Evolutionary conservation across 2,888 invertebrate species (phyloP).

Genomic region (Torymus aiolomorphi): DNA sequence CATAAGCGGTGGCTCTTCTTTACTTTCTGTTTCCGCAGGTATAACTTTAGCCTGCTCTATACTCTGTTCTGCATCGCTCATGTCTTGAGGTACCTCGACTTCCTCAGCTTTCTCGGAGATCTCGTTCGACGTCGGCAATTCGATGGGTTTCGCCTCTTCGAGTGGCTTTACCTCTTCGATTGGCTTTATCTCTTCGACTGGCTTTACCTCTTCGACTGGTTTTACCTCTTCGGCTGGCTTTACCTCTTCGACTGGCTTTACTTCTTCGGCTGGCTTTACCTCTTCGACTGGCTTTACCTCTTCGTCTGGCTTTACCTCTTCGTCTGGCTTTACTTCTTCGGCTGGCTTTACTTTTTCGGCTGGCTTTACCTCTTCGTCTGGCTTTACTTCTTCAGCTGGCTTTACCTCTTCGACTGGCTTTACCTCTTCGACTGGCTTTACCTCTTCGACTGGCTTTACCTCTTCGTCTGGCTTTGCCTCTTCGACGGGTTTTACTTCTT

Average conservation of each 20-base stretch:
- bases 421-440: not conserved
- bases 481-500: too few relatives aligned
- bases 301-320: conserved; percentile 36
- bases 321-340: too few relatives aligned
- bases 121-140: not conserved
- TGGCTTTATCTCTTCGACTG: not conserved
- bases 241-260: not conserved
- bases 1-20: not conserved
- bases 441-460: conserved; percentile 57
- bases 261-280: not conserved
- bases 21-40: conserved; percentile 7
- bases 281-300: conserved; percentile 59
- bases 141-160: too few relatives aligned
- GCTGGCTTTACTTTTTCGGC: not conserved
- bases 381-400: too few relatives aligned
- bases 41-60: too few relatives aligned
- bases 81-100: conserved; percentile 5
- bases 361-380: not conserved
- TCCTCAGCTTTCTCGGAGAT: not conserved
- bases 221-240: too few relatives aligned
- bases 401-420: not conserved
- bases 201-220: not conserved
- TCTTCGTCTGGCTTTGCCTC: conserved; percentile 47
- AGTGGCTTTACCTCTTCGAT: too few relatives aligned
- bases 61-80: conserved; percentile 26